phyloP scores from a whole-genome alignment of 2,797 vertebrate species.

The Chromobotia macracanthus region DNA sequence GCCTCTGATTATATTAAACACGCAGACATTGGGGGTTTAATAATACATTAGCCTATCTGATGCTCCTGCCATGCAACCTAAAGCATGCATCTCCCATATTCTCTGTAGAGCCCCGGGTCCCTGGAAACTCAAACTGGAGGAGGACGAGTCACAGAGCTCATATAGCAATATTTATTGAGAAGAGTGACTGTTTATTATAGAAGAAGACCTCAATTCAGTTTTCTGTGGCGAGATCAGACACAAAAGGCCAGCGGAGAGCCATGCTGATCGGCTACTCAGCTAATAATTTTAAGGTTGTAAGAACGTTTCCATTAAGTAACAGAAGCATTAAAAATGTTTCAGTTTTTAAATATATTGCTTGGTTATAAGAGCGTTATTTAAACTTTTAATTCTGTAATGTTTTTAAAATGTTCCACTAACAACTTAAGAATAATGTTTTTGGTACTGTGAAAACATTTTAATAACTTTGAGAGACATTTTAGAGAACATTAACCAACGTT shows the following conservation, averaged over 20 bases:
- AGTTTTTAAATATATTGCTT: too few species aligned
- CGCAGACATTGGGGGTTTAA: slow-evolving; percentile 62
- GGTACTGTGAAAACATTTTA: too few species aligned
- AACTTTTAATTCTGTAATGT: too few species aligned
- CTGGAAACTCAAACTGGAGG: neutral
- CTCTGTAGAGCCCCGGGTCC: slow-evolving; percentile 34
- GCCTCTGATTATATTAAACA: slow-evolving; percentile 63
- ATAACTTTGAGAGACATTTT: too few species aligned
- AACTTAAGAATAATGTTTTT: too few species aligned
- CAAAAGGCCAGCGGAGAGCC: slow-evolving; percentile 9
- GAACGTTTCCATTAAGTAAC: too few species aligned
- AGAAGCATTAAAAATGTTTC: too few species aligned
- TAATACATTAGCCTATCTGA: slow-evolving; percentile 66
- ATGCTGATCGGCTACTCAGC: neutral
- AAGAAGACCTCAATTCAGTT: slow-evolving; percentile 56
- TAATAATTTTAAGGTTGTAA: too few species aligned
- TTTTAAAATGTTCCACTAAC: too few species aligned
- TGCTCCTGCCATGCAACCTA: slow-evolving; percentile 53
- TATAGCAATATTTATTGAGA: slow-evolving; percentile 54
- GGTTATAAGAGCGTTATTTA: too few species aligned
- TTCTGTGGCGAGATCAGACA: slow-evolving; percentile 27
- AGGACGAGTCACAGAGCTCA: slow-evolving; percentile 32
- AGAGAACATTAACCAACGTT: too few species aligned
- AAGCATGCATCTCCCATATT: slow-evolving; percentile 46
- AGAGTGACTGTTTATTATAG: slow-evolving; percentile 49